Percentiles rank a stretch among this genome's conserved stretches.
These are phyloP conservation scores for Mylabris sibirica DNA, from an alignment of 2,888 invertebrate genomes.

Conservation along the genomic window DNA sequence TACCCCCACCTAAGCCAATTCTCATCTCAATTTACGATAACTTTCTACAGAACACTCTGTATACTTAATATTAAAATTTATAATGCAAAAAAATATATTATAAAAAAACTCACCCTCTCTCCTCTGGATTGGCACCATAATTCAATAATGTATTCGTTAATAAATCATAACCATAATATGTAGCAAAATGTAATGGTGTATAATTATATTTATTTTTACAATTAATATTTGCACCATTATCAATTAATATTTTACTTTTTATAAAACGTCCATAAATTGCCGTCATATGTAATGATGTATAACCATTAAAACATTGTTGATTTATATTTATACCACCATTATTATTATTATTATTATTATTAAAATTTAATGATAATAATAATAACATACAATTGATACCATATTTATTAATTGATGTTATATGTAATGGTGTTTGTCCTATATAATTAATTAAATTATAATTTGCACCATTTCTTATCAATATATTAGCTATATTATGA, in stretches of 20 bases:
- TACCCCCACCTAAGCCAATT: too few relatives aligned
- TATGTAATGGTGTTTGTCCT: conserved; percentile 69
- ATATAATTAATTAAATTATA: conserved; percentile 65
- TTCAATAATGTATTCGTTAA: conserved; percentile 64
- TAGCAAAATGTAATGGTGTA: conserved; percentile 70
- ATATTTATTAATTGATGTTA: conserved; percentile 68
- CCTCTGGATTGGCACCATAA: conserved; percentile 63
- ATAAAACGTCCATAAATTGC: conserved; percentile 71
- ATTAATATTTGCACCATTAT: conserved; percentile 67
- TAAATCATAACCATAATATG: conserved; percentile 68
- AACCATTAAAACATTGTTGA: conserved; percentile 66
- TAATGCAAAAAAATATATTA: neutral
- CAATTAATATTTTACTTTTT: conserved; percentile 68
- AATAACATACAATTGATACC: conserved; percentile 69
- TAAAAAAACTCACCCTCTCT: conserved; percentile 56
- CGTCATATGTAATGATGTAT: conserved; percentile 72
- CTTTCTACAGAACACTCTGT: too few relatives aligned
- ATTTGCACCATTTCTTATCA: conserved; percentile 63
- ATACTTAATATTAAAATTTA: too few relatives aligned
- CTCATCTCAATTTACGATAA: too few relatives aligned
- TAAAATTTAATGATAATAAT: conserved; percentile 61
- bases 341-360: neutral
- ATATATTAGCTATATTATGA: conserved; percentile 64
- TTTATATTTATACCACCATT: conserved; percentile 64
- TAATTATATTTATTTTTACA: conserved; percentile 67